These are phyloP conservation scores for Adelosebastes latens DNA, from an alignment of 2,797 vertebrate genomes.

Conservation along the genomic window DNA sequence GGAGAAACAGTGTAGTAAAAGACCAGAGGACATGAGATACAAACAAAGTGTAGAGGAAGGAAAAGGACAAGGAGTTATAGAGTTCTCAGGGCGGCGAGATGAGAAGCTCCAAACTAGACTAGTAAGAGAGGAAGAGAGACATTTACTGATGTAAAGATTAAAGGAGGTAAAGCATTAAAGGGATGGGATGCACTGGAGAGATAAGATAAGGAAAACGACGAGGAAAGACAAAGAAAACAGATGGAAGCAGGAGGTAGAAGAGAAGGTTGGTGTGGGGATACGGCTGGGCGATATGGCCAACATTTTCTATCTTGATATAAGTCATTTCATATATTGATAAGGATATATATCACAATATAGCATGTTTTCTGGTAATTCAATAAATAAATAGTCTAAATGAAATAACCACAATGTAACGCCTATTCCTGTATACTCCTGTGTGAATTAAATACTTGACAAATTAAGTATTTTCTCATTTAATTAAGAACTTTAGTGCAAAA, in stretches of 20 bases:
- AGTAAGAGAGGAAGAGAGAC: not conserved
- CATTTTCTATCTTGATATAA: no score
- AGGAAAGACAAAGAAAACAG: not conserved
- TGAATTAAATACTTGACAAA: no score
- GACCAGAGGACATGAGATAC: not conserved
- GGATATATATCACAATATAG: no score
- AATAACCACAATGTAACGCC: no score
- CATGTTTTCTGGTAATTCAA: no score
- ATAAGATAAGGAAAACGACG: not conserved
- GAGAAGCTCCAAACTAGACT: not conserved
- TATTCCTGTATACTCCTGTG: fast-evolving
- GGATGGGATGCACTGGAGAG: not conserved
- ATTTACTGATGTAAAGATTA: not conserved
- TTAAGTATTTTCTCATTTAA: no score
- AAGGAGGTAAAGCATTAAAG: not conserved
- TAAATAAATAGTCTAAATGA: no score
- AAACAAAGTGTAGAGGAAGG: not conserved
- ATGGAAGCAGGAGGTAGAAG: not conserved
- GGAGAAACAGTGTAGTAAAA: not conserved
- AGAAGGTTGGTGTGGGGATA: not conserved
- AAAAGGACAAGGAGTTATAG: not conserved
- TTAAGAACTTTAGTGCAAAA: no score
- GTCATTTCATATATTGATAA: no score
- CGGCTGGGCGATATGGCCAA: no score
- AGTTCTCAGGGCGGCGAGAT: not conserved